Evolutionary conservation across 2,113 vertebrate genomes (phyloP), one percentile per base, ranked within the genome.

Genomic region (Dendrocopos noguchii): DNA sequence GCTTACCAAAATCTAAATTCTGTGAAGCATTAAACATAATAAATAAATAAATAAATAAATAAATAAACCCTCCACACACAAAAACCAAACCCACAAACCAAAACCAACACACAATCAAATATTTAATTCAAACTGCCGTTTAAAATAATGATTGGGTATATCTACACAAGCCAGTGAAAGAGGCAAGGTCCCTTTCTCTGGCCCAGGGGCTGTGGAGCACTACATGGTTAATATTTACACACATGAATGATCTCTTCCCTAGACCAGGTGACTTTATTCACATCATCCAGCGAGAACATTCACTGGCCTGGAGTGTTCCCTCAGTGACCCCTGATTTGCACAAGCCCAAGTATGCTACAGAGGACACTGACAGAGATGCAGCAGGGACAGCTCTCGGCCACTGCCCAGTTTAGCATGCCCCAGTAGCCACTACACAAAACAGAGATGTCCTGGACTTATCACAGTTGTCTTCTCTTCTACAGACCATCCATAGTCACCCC

Each of bases 281-380:
- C 25, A 67, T 34, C 1, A 1, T 52, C 46, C 74, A 52, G 3
- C 1, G 2, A 59, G 50, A 88, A 27, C 44, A 76, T 16, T 12
- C 4, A 1, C 34, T 59, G 60, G 21, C 34, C 64, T 66, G 52
- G 31, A 47, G 13, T 2, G 1, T 61, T 44, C 39, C 39, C 64
- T 39, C 0, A 0, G 15, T 31, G 19, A 52, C 34, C 0, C 0
- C 7, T 9, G 7, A 8, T 9, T 42, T 44, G 25, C 66, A 46
- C 12, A 36, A 60, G 15, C 52, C 55, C 64, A 18, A 44, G 22
- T 31, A 3, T 6, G 15, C 34, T 27, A 11, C 8, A 28, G 52
- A 47, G 21, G 18, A 47, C 28, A 6, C 19, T 18, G 31, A 7
- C 28, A 59, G 2, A 52, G 2, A 52, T 8, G 28, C 50, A 2